These are phyloP conservation scores for Carassius gibelio DNA, from an alignment of 2,113 vertebrate species.

Conservation along the genomic window DNA sequence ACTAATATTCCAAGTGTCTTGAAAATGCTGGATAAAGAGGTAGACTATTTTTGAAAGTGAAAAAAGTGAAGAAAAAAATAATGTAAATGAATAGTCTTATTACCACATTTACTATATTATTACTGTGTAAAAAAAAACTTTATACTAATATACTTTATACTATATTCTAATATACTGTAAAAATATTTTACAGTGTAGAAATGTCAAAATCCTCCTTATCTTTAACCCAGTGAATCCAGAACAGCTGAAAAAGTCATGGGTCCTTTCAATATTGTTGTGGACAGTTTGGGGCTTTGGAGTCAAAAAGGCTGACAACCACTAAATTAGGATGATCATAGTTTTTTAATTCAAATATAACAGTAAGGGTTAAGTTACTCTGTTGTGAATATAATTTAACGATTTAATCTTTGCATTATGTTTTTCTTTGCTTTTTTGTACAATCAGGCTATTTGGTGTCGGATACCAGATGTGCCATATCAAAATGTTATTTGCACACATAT, in stretches of 20 bases:
- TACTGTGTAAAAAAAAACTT: too few species aligned
- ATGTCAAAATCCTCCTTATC: background rate
- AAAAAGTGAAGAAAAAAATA: background rate
- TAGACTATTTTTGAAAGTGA: background rate
- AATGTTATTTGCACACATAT: background rate
- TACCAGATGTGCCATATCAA: background rate
- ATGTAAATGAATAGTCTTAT: background rate
- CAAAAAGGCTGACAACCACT: background rate
- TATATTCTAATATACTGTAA: too few species aligned
- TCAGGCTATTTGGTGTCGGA: background rate
- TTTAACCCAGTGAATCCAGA: background rate
- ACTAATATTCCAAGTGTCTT: too few species aligned
- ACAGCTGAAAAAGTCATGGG: background rate
- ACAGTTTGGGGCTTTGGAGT: too few species aligned
- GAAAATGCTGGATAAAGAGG: background rate
- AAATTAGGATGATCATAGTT: background rate
- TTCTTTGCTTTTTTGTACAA: background rate
- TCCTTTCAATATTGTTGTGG: too few species aligned
- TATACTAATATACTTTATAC: too few species aligned
- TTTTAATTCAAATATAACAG: background rate
- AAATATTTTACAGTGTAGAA: background rate
- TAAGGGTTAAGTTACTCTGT: background rate
- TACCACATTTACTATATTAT: background rate
- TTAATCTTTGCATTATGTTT: background rate
- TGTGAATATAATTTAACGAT: background rate